phyloP scores from a whole-genome alignment of 30 jellyfish, hydroid and myxozoan genomes.

The Hydractinia echinata region DNA sequence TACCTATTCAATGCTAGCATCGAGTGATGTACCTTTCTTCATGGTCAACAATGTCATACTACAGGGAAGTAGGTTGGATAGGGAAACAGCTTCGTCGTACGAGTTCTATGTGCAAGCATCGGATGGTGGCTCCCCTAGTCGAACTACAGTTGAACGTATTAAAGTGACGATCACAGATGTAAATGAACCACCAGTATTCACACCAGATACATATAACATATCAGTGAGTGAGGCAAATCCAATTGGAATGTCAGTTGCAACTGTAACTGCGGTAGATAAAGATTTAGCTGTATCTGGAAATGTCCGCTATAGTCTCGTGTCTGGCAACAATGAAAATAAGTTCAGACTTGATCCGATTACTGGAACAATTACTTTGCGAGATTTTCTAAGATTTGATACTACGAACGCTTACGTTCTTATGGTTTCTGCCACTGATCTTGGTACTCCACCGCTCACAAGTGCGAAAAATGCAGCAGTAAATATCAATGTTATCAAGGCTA shows the following conservation, averaged over 20 bases:
- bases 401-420: conserved; percentile 1
- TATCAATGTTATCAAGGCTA: conserved; percentile 10
- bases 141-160: not conserved
- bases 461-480: conserved; percentile 8
- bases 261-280: conserved; percentile 63
- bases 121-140: conserved; percentile 59
- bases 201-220: conserved; percentile 40
- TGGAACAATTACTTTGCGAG: conserved; percentile 54
- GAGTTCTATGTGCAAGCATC: conserved; percentile 60
- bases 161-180: conserved; percentile 9
- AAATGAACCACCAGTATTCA: conserved; percentile 50
- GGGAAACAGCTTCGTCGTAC: conserved; percentile 12
- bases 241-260: conserved; percentile 48
- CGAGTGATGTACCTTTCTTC: not conserved
- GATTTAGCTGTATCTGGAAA: conserved; percentile 56
- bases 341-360: conserved; percentile 44
- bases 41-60: not conserved
- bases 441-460: conserved; percentile 5
- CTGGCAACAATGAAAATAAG: conserved; percentile 32
- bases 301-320: conserved; percentile 36
- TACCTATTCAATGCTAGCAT: conserved; percentile 1
- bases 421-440: conserved; percentile 24
- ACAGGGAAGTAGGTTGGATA: not conserved
- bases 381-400: conserved; percentile 54
- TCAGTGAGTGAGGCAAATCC: conserved; percentile 63